Evolutionary conservation across 2,797 vertebrate species (phyloP), one percentile per base, ranked within the genome.

Genomic region (Ptychobarbus kaznakovi): DNA sequence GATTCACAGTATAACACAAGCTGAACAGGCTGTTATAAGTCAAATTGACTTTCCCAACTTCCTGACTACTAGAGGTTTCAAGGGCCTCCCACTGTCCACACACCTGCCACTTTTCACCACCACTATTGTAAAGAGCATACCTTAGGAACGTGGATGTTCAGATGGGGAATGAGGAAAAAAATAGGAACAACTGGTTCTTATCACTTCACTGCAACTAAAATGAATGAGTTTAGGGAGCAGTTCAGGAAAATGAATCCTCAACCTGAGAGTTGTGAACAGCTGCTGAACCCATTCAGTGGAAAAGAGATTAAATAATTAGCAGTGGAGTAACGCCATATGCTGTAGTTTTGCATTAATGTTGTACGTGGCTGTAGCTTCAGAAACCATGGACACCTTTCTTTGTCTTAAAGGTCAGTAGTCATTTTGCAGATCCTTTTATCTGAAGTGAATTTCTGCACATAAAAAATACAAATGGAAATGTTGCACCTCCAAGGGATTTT

Each of bases 201-300:
- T 69, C 38, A 42, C 44, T 53, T 69, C 38, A 42, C 44, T 53
- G 53, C 13, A 53, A 76, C 46, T 56, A 65, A 83, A 76, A 73
- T 25, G 58, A 49, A 68, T 53, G 81, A 83, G 81, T 75, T 51
- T 51, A 76, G 82, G 82, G 65, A 78, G 74, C 63, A 78, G 77
- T 84, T 84, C 65, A n/a, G 38, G 51, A 66, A 84, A 84, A 78
- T 69, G 5, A 84, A 77, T 84, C 49, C 74, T 78, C 46, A 78
- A 69, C 74, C 46, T 78, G 82, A 83, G 72, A 66, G 32, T 76
- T 53, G 46, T 76, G 82, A 83, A 76, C 82, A 83, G 82, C 82
- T 83, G 82, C 74, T 76, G 5, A 76, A 68, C 61, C 18, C 32
- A 68, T 83, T 83, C 44, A 76, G 61, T 12, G 61, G 32, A 76